These are phyloP conservation scores for Semaprochilodus insignis DNA, from an alignment of 2,797 vertebrate species.

Conservation along the genomic window DNA sequence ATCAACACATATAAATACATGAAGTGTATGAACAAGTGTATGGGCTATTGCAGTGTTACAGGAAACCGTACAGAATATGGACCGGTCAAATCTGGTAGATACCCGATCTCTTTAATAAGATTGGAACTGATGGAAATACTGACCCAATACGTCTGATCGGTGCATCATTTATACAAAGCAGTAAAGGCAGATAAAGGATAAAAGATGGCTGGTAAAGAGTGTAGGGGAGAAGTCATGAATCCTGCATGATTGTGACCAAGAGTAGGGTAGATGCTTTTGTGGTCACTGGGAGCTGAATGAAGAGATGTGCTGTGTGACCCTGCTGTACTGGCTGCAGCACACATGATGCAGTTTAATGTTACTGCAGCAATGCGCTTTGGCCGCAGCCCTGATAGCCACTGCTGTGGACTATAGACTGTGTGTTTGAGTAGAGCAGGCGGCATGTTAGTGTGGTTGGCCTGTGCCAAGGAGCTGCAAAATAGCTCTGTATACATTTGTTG, in stretches of 20 bases:
- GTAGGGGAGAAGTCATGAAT: not conserved
- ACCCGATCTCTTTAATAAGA: not conserved
- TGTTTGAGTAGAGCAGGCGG: not conserved
- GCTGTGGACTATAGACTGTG: conserved; percentile 14
- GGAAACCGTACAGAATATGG: too few relatives aligned
- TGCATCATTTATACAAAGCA: not conserved
- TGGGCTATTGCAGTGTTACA: too few relatives aligned
- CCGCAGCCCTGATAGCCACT: not conserved
- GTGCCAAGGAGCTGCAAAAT: not conserved
- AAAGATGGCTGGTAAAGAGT: not conserved
- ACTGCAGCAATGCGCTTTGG: conserved; percentile 4
- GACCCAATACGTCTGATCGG: not conserved
- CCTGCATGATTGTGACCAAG: conserved; percentile 30
- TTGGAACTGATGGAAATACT: not conserved
- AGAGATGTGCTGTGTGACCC: conserved; percentile 10
- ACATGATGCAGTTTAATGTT: conserved; percentile 26
- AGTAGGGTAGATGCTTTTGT: conserved; percentile 21
- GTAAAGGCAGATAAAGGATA: not conserved
- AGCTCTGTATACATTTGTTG: not conserved
- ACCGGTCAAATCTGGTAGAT: too few relatives aligned
- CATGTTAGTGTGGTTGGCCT: not conserved
- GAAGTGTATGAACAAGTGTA: too few relatives aligned
- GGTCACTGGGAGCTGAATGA: conserved; percentile 13
- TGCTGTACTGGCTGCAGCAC: conserved; percentile 8
- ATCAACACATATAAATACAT: too few relatives aligned